Evolutionary conservation across 2,888 invertebrate genomes (phyloP).

Genomic region (Drosophila longiperda): DNA sequence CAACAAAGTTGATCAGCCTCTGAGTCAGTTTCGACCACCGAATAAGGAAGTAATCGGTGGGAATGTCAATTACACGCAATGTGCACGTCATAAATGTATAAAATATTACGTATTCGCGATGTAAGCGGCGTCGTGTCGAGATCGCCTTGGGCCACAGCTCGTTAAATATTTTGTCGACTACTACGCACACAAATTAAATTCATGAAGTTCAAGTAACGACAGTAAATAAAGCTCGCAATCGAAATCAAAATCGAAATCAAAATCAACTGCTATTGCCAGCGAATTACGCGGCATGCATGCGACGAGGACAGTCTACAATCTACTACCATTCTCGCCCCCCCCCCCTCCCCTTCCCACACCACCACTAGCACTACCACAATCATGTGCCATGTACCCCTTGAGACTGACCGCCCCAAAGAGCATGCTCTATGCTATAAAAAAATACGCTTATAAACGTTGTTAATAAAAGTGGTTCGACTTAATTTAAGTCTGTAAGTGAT

Average conservation of each 20-base stretch:
- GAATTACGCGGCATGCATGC: conserved; percentile 66
- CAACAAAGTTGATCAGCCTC: not conserved
- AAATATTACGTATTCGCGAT: conserved; percentile 68
- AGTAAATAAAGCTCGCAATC: conserved; percentile 36
- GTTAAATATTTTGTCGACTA: conserved; percentile 39
- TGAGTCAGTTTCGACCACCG: conserved; percentile 42
- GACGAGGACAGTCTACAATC: conserved; percentile 51
- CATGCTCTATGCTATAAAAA: conserved; percentile 12
- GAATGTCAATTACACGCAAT: conserved; percentile 75
- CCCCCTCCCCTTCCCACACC: not conserved
- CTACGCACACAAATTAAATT: conserved; percentile 66
- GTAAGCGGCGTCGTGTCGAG: conserved; percentile 51
- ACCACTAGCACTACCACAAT: conserved; percentile 1
- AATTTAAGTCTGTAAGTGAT: not conserved
- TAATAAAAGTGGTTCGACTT: not conserved
- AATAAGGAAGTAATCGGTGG: conserved; percentile 71
- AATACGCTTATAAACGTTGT: conserved; percentile 6
- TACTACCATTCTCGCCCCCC: not conserved
- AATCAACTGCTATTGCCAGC: conserved; percentile 58
- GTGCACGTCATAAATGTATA: conserved; percentile 46
- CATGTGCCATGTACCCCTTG: conserved; percentile 16
- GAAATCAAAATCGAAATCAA: conserved; percentile 34
- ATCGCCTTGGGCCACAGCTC: conserved; percentile 54
- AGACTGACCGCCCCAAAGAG: conserved; percentile 26
- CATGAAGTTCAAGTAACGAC: conserved; percentile 63